Evolutionary conservation across 2,888 invertebrate species (phyloP), one percentile per base, ranked within the genome.

Genomic region (Colostygia pectinataria): DNA sequence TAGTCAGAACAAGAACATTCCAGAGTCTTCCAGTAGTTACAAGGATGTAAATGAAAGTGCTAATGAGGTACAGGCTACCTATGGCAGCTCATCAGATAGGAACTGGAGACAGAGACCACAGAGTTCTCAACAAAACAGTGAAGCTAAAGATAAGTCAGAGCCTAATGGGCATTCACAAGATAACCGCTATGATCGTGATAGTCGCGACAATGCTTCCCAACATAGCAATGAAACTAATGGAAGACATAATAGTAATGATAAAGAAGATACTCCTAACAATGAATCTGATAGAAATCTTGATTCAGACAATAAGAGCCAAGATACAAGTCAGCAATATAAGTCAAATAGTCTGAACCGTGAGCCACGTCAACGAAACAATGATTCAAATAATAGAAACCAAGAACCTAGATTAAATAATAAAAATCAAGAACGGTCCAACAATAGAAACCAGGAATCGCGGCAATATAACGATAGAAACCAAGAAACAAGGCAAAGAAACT

Each of bases 61-160:
- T 51, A 66, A 45, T 37, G 65, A 79, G 52, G 45, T 61, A 32
- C 66, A 57, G 40, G 71, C 60, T 55, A 66, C 42, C 46, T 57
- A 66, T 51, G 63, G 68, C 24, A 84, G 71, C 53, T 74, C 80
- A 42, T 78, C 81, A 39, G 67, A 79, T 44, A 71, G 68, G 13
- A 87, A 89, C 57, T 88, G 87, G 87, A 76, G 87, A 57, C 84
- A 87, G 55, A 68, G 83, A 56, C 76, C 83, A 5, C 72, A 74
- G 25, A 66, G 45, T 34, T 70, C 72, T 1, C 66, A 74, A 2
- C 36, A 37, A 33, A 63, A 70, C 44, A 73, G 51, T 58, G 65
- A 59, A 46, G 65, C 65, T 24, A 27, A 46, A 41, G 61, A 46
- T 32, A 65, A 51, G 54, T 45, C 53, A 25, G 68, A 66, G 13